Evolutionary conservation across 2,888 invertebrate genomes (phyloP).

Genomic region (Ischnura elegans): DNA sequence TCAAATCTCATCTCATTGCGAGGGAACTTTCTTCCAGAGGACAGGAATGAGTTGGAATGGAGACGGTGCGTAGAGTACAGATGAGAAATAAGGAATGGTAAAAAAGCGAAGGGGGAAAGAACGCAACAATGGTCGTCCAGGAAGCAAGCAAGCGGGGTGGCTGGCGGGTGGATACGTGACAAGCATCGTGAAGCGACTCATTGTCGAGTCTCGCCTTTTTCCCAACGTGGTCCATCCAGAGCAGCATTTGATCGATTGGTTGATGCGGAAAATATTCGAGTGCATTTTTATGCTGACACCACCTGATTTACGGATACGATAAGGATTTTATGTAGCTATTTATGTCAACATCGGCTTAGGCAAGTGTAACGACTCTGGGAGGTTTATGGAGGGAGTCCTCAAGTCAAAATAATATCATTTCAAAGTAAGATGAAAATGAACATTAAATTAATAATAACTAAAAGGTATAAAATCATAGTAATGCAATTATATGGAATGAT

Average conservation of each 20-base stretch:
- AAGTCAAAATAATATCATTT: no score
- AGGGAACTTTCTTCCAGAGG: neutral
- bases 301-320: no score
- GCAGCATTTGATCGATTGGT: neutral
- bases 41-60: neutral
- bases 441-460: no score
- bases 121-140: constrained; percentile 45
- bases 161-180: constrained; percentile 4
- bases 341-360: no score
- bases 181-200: neutral
- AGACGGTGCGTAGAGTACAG: neutral
- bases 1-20: no score
- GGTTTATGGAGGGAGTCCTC: no score
- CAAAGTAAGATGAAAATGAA: no score
- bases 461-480: no score
- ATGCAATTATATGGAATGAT: no score
- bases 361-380: no score
- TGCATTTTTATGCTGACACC: neutral
- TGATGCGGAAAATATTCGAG: neutral
- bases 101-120: neutral
- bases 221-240: neutral
- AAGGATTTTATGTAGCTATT: no score
- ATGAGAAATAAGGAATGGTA: neutral
- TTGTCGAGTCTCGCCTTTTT: neutral
- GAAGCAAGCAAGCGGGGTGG: constrained; percentile 43